A percentile compares a stretch with the other conserved stretches of the same genome.
phyloP scores from a whole-genome alignment of 2,113 vertebrate species.

The Boulengeromyrus knoepffleri region DNA sequence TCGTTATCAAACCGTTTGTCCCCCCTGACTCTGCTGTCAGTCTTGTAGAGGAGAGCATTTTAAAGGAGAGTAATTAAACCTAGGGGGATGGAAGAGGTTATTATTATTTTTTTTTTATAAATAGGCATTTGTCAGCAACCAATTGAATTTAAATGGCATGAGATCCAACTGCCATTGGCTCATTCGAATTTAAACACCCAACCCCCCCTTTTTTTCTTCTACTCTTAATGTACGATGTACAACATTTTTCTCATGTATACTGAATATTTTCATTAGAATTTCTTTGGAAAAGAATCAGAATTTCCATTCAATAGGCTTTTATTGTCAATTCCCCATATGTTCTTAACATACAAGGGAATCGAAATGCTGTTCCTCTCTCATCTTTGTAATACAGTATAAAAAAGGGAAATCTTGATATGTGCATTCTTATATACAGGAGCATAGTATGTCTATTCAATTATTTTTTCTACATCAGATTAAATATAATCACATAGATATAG shows the following conservation, averaged over 20 bases:
- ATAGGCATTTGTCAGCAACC: constrained; percentile 44
- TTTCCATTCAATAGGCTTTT: not conserved
- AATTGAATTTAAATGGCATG: constrained; percentile 40
- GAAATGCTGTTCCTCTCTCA: too few relatives aligned
- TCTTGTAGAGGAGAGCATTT: not conserved
- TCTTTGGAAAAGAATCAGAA: not conserved
- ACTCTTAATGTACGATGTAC: not conserved
- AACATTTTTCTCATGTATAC: not conserved
- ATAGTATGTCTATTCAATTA: not conserved
- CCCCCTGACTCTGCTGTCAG: constrained; percentile 7
- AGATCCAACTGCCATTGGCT: not conserved
- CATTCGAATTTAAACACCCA: constrained; percentile 3
- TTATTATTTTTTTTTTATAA: constrained; percentile 45
- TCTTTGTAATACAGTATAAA: too few relatives aligned
- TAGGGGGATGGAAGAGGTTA: not conserved
- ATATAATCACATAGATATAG: not conserved
- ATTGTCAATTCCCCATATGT: too few relatives aligned
- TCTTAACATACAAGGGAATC: too few relatives aligned
- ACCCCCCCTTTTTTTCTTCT: not conserved
- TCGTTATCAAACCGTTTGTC: constrained; percentile 58
- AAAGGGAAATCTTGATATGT: not conserved
- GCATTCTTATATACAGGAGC: not conserved
- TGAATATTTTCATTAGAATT: not conserved
- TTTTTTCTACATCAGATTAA: not conserved
- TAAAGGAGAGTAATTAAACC: constrained; percentile 11